These are phyloP conservation scores for Apamea crenata DNA, from an alignment of 2,888 invertebrate species.

Conservation along the genomic window DNA sequence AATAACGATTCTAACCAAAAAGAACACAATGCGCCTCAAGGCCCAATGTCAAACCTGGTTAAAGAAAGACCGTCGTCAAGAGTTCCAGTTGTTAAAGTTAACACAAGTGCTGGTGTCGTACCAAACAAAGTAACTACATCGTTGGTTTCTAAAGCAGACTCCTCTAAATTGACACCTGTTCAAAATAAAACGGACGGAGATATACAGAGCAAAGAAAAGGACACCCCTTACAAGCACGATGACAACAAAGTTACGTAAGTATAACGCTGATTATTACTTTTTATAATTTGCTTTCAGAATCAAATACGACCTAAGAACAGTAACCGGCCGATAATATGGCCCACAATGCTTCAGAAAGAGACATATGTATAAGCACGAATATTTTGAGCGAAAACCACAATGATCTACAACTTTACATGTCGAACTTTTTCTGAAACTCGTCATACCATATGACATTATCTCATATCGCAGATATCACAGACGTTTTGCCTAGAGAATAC, in stretches of 20 bases:
- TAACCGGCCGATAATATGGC: not conserved
- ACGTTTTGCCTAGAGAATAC: not conserved
- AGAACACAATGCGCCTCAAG: conserved; percentile 10
- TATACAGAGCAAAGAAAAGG: conserved; percentile 31
- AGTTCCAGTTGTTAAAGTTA: conserved; percentile 30
- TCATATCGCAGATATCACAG: not conserved
- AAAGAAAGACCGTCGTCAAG: conserved; percentile 41
- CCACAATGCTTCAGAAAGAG: not conserved
- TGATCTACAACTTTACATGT: not conserved
- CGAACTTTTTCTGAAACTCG: not conserved
- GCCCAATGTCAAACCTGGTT: not conserved
- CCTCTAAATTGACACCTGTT: conserved; percentile 27
- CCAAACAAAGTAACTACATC: conserved; percentile 22
- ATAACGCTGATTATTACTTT: conserved; percentile 15
- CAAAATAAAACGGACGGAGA: conserved; percentile 39
- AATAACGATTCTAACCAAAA: conserved; percentile 24
- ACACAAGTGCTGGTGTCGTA: conserved; percentile 9
- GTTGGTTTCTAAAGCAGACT: conserved; percentile 10
- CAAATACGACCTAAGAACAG: not conserved
- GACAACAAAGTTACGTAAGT: conserved; percentile 77
- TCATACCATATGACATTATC: not conserved
- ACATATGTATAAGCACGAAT: not conserved
- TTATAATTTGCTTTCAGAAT: not conserved
- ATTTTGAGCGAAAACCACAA: not conserved
- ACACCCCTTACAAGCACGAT: conserved; percentile 50